phyloP scores from a whole-genome alignment of 2,113 vertebrate genomes.

The Lampris megalopsis region DNA sequence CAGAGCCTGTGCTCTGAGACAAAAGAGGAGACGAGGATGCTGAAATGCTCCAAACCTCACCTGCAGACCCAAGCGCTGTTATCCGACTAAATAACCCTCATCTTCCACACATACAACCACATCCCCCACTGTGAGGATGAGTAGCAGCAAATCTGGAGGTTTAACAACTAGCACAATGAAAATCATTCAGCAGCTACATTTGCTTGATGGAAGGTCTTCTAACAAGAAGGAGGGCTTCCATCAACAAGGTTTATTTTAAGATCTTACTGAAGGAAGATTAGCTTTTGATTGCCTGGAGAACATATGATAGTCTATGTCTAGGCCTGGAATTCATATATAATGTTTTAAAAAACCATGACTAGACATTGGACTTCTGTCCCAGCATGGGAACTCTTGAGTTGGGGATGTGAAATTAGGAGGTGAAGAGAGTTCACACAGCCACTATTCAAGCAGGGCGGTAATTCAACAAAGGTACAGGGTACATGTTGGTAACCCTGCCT shows the following conservation, averaged over 20 bases:
- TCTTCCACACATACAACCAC: background rate
- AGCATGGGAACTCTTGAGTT: too few species aligned
- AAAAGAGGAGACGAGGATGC: background rate
- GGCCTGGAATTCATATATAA: too few species aligned
- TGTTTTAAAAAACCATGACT: too few species aligned
- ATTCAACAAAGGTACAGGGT: too few species aligned
- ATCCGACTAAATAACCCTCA: background rate
- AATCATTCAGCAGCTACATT: slow-evolving; percentile 45
- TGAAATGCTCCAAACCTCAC: background rate
- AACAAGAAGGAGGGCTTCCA: slow-evolving; percentile 6
- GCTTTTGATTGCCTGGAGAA: background rate
- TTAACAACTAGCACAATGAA: slow-evolving; percentile 39
- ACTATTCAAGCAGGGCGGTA: too few species aligned
- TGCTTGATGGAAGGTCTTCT: slow-evolving; percentile 16
- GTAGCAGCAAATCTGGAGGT: slow-evolving; percentile 35
- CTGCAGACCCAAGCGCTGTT: background rate
- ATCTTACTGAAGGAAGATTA: background rate
- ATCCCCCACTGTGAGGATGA: slow-evolving; percentile 9
- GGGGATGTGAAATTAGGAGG: too few species aligned
- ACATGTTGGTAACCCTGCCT: too few species aligned
- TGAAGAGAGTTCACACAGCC: too few species aligned
- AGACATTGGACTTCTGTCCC: too few species aligned
- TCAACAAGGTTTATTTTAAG: background rate
- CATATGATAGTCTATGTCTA: too few species aligned
- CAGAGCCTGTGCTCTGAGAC: background rate